A percentile compares a stretch with the other conserved stretches of the same genome.
phyloP scores from a whole-genome alignment of 2,888 invertebrate species.

The Sipha maydis region DNA sequence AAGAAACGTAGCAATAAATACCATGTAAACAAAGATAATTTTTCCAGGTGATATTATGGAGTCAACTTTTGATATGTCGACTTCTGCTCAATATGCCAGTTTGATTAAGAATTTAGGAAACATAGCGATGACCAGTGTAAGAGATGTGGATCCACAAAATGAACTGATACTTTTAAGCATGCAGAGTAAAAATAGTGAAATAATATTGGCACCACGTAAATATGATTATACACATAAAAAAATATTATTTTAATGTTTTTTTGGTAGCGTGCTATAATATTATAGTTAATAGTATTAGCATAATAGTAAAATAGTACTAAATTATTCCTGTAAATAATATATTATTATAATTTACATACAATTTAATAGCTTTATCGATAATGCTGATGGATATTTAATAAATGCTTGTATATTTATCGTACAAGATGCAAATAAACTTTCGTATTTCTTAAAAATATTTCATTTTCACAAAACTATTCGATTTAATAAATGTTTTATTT shows the following conservation, averaged over 20 bases:
- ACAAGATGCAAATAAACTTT: too few species aligned
- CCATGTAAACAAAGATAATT: not conserved
- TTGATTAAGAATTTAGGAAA: constrained; percentile 88
- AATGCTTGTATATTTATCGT: too few species aligned
- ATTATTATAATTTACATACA: too few species aligned
- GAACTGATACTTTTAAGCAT: constrained; percentile 93
- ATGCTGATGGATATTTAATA: too few species aligned
- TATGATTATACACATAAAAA: not conserved
- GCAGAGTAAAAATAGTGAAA: constrained; percentile 94
- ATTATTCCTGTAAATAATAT: too few species aligned
- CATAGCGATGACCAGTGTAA: constrained; percentile 89
- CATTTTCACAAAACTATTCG: too few species aligned
- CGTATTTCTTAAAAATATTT: too few species aligned
- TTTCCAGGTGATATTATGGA: constrained; percentile 84
- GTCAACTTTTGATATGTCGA: constrained; percentile 90
- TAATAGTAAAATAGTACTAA: not conserved
- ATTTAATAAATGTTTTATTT: too few species aligned
- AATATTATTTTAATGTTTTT: not conserved
- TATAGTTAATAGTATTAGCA: not conserved
- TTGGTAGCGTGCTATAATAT: too few species aligned
- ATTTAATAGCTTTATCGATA: too few species aligned
- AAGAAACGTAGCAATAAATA: too few species aligned
- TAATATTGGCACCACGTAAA: constrained; percentile 90
- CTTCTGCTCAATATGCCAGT: constrained; percentile 93
- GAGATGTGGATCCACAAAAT: constrained; percentile 94